Conservation (phyloP, 2,888 invertebrate species). For the Conus canariensis region DNA sequence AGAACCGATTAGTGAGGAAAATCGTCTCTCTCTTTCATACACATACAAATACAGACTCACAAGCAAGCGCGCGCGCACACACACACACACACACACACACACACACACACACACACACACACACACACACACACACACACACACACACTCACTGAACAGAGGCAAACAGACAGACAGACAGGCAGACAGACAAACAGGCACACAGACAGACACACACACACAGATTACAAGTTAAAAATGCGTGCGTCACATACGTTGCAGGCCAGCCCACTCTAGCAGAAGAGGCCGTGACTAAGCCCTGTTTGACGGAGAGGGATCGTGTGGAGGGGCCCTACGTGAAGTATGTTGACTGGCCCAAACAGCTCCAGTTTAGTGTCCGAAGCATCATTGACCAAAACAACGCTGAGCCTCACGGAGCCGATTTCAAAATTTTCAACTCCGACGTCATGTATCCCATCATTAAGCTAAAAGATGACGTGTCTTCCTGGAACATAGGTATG, state of each 20-base stretch:
- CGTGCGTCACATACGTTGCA: neutral
- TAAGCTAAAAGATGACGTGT: constrained; percentile 45
- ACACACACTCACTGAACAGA: no score
- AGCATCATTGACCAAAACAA: constrained; percentile 20
- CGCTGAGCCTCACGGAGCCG: neutral
- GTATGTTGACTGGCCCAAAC: neutral
- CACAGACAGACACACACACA: no score
- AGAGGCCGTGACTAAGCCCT: neutral
- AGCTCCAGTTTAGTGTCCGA: constrained; percentile 34
- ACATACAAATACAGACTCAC: no score
- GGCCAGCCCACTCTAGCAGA: neutral
- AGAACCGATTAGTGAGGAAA: no score
- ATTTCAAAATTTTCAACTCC: constrained; percentile 45
- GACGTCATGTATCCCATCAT: constrained; percentile 45
- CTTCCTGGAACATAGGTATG: constrained; percentile 47
- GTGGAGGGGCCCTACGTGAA: constrained; percentile 29
- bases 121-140: no score
- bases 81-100: no score
- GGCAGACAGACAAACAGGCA: no score
- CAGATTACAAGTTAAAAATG: no score
- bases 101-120: no score
- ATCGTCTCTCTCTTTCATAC: no score
- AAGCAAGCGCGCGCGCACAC: no score
- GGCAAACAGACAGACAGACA: no score
- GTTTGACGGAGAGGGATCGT: neutral